Evolutionary conservation across 2,113 vertebrate species (phyloP), one percentile per base, ranked within the genome.

Genomic region (Conger conger): DNA sequence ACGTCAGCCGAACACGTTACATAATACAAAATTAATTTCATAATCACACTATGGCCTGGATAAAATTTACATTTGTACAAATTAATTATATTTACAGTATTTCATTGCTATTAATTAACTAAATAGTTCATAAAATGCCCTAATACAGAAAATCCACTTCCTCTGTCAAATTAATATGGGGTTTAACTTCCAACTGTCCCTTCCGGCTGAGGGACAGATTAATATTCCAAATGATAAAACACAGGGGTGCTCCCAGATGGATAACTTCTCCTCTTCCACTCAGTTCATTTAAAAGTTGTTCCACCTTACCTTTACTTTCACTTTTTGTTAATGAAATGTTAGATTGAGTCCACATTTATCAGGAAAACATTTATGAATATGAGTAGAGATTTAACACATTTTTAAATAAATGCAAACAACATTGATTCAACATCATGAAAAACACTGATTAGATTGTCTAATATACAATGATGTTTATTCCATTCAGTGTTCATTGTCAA

Each of bases 201-300:
- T 96, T 95, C 96, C 94, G 93, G 93, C 93, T 88, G 92, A 90
- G 93, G 91, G 93, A 95, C 93, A 96, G 96, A 97, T 96, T 96
- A 96, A 96, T 96, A 97, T 50, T 50, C 45, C 1, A 13, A 50
- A 50, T 50, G 45, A 50, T 50, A 11, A 50, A 50, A 8, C 95
- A 95, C 96, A 93, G 95, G 96, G 95, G 95, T 96, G 95, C 94
- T 96, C 95, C 95, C 95, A 95, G 86, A 95, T 95, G 94, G 95
- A 91, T 96, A 96, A 96, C 95, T 97, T 96, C 96, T 97, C 96
- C 93, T 95, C 95, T 93, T 95, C 93, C 93, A 91, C 88, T 86
- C 89, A 89, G 90, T 93, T 95, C 95, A 96, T 95, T 96, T 95
- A 95, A 95, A 96, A 95, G 95, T 96, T 11, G 95, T 91, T 92